Base-by-base conservation (phyloP, 2,797 vertebrate species). In the Muscicapa striata region DNA sequence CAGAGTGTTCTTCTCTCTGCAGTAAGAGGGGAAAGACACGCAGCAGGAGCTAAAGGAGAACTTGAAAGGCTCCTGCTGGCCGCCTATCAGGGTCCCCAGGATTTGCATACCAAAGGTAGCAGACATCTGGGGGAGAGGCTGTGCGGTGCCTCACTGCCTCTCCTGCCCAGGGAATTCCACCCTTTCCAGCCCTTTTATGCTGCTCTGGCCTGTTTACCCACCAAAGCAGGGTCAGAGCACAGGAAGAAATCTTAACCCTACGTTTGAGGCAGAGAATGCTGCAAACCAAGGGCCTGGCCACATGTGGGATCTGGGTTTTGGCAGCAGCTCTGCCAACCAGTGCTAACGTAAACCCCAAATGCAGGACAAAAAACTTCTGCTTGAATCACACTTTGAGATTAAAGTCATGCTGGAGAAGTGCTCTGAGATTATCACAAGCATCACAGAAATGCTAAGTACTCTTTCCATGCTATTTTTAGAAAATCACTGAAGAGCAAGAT, bases 61-160 rank as follows among this genome's bases (percentile, higher is more conserved):
- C 80, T 96, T 96, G 80, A 96, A 96, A 96, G 93, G 80, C 91
- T 32, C 93, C 48, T 78, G 95, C 95, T 86, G 94, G 94, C 74
- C 22, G 27, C 45, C 70, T 61, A 74, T 84, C 87, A 80, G 89
- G 90, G 88, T 96, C 80, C 85, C 93, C 79, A 9, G 13, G 4
- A 94, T 97, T 96, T 95, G 85, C 95, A 96, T 62, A 97, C 94
- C 96, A 97, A 97, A 97, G 95, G 94, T 94, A 88, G 70, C 82
- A 84, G 91, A 92, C 94, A 95, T 94, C 89, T 96, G 95, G 91
- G 94, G 89, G 17, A 92, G 93, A 84, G 74, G 6, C 94, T 63
- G 58, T 43, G 73, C 41, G 11, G 66, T 51, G 91, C 96, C 84
- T 84, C 8, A 5, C 1, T 45, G 81, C 81, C 4, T 75, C 82